Conservation (phyloP, 1,140 invertebrate genomes). For the Eueides isabella region DNA sequence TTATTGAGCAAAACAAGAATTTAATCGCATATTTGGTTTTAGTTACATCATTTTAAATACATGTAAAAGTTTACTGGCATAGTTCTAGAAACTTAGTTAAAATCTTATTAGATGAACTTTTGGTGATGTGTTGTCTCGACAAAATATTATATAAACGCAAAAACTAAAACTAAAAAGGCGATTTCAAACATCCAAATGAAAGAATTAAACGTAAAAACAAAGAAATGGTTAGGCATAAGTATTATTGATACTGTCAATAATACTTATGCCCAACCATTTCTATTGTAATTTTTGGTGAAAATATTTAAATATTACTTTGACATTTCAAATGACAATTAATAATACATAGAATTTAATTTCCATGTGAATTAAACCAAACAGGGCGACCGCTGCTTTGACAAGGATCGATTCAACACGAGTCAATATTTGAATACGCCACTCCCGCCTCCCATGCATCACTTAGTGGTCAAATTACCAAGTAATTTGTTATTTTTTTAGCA, state of each 20-base stretch:
- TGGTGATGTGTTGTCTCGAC: too few relatives aligned
- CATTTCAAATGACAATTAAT: neutral
- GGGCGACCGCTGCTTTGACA: slow-evolving; percentile 11
- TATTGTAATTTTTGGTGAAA: neutral
- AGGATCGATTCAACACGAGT: slow-evolving; percentile 22
- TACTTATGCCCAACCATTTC: too few relatives aligned
- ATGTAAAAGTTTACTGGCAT: neutral
- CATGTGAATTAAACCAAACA: slow-evolving; percentile 31
- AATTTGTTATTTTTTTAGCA: neutral
- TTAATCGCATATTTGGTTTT: neutral
- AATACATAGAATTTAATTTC: slow-evolving; percentile 16
- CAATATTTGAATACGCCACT: slow-evolving; percentile 34
- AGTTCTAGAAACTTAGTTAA: neutral
- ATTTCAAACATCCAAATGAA: too few relatives aligned
- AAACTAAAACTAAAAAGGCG: too few relatives aligned
- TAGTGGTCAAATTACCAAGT: slow-evolving; percentile 16
- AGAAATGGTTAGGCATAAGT: too few relatives aligned
- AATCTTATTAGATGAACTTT: neutral
- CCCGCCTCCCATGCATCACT: slow-evolving; percentile 26
- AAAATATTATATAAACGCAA: too few relatives aligned
- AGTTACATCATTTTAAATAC: neutral
- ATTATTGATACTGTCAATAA: neutral
- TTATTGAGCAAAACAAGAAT: neutral
- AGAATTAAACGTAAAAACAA: too few relatives aligned
- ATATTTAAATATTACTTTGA: neutral